Conservation (phyloP, 2,113 vertebrate genomes). For the Tursiops truncatus region DNA sequence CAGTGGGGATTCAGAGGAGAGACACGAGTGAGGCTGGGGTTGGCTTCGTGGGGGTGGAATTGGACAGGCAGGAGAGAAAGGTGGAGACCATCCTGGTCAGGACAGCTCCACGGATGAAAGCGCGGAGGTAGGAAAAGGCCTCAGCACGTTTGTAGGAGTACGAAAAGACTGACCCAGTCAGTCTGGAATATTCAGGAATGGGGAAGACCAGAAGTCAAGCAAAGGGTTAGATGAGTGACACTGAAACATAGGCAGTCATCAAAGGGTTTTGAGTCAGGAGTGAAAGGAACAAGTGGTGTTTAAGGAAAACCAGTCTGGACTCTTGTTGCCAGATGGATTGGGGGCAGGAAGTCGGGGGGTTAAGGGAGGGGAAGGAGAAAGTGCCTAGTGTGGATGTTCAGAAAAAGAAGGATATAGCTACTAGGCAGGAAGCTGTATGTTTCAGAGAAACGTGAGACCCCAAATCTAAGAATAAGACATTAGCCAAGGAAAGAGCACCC, state of each 20-base stretch:
- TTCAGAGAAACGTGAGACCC: background rate
- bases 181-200: background rate
- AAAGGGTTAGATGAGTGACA: background rate
- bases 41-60: background rate
- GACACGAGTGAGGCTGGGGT: background rate
- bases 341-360: too few species aligned
- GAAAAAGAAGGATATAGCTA: background rate
- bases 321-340: background rate
- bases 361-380: too few species aligned
- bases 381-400: background rate
- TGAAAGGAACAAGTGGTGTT: background rate
- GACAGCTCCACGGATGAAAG: background rate
- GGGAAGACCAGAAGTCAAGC: background rate
- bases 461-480: background rate
- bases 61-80: background rate
- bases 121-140: background rate
- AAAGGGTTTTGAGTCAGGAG: background rate
- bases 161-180: background rate
- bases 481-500: background rate
- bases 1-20: background rate
- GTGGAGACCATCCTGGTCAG: too few species aligned
- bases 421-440: background rate
- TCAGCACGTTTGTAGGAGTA: accelerated
- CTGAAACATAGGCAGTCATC: background rate
- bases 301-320: background rate